Evolutionary conservation across 1,140 invertebrate species (phyloP).

Genomic region (Macrocentrus cingulum): DNA sequence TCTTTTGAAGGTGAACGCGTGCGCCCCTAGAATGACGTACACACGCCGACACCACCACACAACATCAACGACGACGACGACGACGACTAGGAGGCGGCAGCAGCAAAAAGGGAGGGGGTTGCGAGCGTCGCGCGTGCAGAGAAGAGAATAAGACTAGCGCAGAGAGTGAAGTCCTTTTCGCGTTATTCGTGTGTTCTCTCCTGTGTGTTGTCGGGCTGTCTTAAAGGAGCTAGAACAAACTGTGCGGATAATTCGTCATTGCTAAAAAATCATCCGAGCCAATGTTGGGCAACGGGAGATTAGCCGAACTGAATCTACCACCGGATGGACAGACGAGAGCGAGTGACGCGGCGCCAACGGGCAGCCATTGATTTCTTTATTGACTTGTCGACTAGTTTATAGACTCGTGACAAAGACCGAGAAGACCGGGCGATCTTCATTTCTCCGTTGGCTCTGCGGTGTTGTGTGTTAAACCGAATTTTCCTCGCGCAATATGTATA

Average conservation of each 20-base stretch:
- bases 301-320: constrained; percentile 4
- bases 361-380: constrained; percentile 42
- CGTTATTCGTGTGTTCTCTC: constrained; percentile 14
- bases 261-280: no score
- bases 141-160: constrained; percentile 24
- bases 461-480: no score
- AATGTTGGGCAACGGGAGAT: no score
- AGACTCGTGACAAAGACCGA: no score
- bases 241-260: no score
- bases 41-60: constrained; percentile 11
- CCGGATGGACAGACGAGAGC: no score
- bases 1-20: constrained; percentile 18
- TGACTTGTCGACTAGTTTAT: constrained; percentile 29
- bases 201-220: constrained; percentile 25
- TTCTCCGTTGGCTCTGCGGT: no score
- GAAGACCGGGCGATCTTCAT: no score
- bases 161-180: constrained; percentile 21
- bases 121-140: constrained; percentile 25
- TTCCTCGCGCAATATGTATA: no score
- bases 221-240: constrained; percentile 8
- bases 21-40: constrained; percentile 17
- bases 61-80: background rate
- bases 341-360: constrained; percentile 15
- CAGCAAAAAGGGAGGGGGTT: constrained; percentile 6
- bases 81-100: background rate